Conservation (phyloP, 2,888 invertebrate genomes). For the Eudemis profundana region DNA sequence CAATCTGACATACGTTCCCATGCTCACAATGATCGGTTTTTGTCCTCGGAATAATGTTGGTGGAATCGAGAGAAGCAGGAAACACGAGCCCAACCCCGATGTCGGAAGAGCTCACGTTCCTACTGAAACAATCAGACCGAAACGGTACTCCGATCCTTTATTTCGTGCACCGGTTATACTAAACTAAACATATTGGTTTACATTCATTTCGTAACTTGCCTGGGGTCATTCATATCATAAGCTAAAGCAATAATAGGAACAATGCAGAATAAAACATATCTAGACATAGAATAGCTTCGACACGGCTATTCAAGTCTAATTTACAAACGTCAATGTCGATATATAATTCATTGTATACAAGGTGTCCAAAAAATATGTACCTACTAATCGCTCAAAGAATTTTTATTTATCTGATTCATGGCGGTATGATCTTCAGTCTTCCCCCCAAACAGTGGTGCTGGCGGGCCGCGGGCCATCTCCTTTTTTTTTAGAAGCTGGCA, state of each 20-base stretch:
- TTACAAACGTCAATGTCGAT: background rate
- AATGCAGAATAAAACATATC: no score
- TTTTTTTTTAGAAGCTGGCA: no score
- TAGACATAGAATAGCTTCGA: background rate
- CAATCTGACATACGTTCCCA: no score
- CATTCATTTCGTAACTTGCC: background rate
- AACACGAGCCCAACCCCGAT: slow-evolving; percentile 88
- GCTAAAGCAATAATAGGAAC: no score
- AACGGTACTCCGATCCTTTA: slow-evolving; percentile 65
- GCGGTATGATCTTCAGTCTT: no score
- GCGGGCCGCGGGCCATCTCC: no score
- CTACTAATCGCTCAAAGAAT: no score
- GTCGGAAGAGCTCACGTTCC: slow-evolving; percentile 89
- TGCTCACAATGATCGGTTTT: slow-evolving; percentile 70
- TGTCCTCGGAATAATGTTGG: slow-evolving; percentile 69
- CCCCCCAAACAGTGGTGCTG: no score
- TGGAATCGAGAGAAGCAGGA: slow-evolving; percentile 87
- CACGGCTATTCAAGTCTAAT: background rate
- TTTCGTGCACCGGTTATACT: slow-evolving; percentile 26
- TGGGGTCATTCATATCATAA: background rate
- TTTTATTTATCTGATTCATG: no score
- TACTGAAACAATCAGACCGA: slow-evolving; percentile 86
- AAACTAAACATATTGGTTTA: slow-evolving; percentile 24
- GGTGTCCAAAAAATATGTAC: no score
- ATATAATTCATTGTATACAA: background rate